Evolutionary conservation across 2,797 vertebrate genomes (phyloP).

Genomic region (Hydrocynus forskahlii): DNA sequence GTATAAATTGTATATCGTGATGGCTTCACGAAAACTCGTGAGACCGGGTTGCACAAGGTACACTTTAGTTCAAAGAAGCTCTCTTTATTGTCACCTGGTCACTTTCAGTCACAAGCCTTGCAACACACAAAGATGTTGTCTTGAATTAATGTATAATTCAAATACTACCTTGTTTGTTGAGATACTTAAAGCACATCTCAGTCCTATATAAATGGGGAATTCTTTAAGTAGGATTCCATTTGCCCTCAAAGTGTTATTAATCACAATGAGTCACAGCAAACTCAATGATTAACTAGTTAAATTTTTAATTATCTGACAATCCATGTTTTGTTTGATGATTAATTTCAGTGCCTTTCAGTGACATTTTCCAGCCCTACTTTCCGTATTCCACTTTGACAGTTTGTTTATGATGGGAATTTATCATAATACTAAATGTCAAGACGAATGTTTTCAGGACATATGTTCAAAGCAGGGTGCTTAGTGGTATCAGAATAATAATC

Average conservation of each 20-base stretch:
- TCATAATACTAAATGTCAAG: slow-evolving; percentile 14
- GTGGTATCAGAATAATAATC: slow-evolving; percentile 4
- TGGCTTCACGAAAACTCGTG: too few species aligned
- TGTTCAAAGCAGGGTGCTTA: background rate
- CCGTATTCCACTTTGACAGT: background rate
- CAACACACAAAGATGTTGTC: too few species aligned
- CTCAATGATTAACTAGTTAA: slow-evolving; percentile 27
- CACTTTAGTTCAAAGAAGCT: too few species aligned
- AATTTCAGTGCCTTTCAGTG: slow-evolving; percentile 35
- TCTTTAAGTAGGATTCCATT: slow-evolving; percentile 22
- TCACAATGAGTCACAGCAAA: slow-evolving; percentile 18
- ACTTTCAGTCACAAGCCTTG: too few species aligned
- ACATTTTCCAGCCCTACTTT: slow-evolving; percentile 24
- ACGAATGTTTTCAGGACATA: slow-evolving; percentile 1
- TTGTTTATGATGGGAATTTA: slow-evolving; percentile 12
- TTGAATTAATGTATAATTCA: background rate
- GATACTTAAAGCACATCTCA: background rate
- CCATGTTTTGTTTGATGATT: slow-evolving; percentile 27
- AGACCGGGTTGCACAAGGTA: too few species aligned
- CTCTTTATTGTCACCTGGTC: too few species aligned
- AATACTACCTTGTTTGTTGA: background rate
- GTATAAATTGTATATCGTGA: too few species aligned
- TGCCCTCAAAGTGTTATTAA: too few species aligned
- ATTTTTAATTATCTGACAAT: slow-evolving; percentile 35
- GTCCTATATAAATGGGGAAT: background rate